Evolutionary conservation across 2,888 invertebrate species (phyloP).

Genomic region (Mycogona germanica): DNA sequence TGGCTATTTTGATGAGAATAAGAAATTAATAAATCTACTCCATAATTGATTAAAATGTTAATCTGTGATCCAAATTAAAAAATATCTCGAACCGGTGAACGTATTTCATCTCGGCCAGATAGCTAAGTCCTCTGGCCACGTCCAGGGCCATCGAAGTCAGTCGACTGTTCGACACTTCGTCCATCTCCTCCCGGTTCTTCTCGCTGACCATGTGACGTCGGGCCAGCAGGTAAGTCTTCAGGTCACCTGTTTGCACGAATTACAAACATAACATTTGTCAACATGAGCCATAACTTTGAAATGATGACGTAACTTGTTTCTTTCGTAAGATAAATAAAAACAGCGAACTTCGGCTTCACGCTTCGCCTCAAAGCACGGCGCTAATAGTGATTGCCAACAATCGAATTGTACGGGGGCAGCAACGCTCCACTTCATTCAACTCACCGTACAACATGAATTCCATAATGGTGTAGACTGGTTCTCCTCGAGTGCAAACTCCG

Average conservation of each 20-base stretch:
- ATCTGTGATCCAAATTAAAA: background rate
- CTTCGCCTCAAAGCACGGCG: too few relatives aligned
- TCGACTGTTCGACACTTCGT: slow-evolving; percentile 63
- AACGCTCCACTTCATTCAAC: too few relatives aligned
- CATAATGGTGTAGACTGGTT: slow-evolving; percentile 84
- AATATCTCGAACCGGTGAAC: slow-evolving; percentile 56
- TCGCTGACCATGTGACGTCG: slow-evolving; percentile 62
- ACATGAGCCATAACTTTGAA: background rate
- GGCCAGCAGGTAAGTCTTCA: slow-evolving; percentile 76
- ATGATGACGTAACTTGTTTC: background rate
- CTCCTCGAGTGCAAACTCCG: slow-evolving; percentile 73
- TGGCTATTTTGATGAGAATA: background rate
- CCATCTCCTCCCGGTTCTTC: slow-evolving; percentile 50
- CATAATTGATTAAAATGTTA: background rate
- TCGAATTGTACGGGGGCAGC: background rate
- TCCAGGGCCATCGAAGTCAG: slow-evolving; percentile 80
- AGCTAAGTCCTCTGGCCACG: slow-evolving; percentile 69
- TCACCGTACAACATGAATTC: slow-evolving; percentile 80
- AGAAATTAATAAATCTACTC: slow-evolving; percentile 1
- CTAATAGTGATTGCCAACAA: too few relatives aligned
- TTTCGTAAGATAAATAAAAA: background rate
- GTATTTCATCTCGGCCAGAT: slow-evolving; percentile 69
- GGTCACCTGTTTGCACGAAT: slow-evolving; percentile 45
- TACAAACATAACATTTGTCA: too few relatives aligned
- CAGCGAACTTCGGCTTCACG: too few relatives aligned